phyloP scores from a whole-genome alignment of 2,797 vertebrate genomes.

The Peromyscus melanophrys region DNA sequence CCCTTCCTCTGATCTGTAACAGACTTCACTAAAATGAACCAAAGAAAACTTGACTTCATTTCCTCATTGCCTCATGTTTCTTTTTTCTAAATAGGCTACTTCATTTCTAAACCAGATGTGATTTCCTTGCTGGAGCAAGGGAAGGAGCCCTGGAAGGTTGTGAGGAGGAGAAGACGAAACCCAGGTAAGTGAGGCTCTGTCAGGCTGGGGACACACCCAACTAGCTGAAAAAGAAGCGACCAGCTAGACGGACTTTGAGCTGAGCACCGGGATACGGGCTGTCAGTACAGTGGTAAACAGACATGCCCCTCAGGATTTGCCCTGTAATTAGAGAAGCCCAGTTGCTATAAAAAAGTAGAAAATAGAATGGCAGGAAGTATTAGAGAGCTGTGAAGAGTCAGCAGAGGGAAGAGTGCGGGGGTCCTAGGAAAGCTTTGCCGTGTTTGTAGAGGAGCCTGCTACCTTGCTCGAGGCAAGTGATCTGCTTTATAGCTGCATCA shows the following conservation, averaged over 20 bases:
- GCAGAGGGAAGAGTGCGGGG: neutral
- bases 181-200: slow-evolving; percentile 52
- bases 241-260: neutral
- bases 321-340: slow-evolving; percentile 4
- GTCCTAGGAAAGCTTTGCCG: neutral
- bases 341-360: neutral
- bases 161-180: slow-evolving; percentile 50
- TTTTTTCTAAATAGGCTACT: slow-evolving; percentile 72
- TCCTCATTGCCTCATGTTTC: slow-evolving; percentile 5
- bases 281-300: neutral
- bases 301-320: neutral
- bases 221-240: neutral
- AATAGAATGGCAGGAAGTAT: neutral
- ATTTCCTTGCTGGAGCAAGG: slow-evolving; percentile 85
- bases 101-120: slow-evolving; percentile 83
- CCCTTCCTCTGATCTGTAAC: neutral
- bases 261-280: neutral
- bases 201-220: neutral
- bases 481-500: neutral
- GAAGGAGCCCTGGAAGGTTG: slow-evolving; percentile 79
- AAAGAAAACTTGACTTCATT: slow-evolving; percentile 58
- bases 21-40: slow-evolving; percentile 44
- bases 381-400: neutral
- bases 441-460: neutral
- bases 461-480: too few species aligned